Conservation (phyloP, 1,140 invertebrate species). For the Pseudomyrmex dendroicus region DNA sequence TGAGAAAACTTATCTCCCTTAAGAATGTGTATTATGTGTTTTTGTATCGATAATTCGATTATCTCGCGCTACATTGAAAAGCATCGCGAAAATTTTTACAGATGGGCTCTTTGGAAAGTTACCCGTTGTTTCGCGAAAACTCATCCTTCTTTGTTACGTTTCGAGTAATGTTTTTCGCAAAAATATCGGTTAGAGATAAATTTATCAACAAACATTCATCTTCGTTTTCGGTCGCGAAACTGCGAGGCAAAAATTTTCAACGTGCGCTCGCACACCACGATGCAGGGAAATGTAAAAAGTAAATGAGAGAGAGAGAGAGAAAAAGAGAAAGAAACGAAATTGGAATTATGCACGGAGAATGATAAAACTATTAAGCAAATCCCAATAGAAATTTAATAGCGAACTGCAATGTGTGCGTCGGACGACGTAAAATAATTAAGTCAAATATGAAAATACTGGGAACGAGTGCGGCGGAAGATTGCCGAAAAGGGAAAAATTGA, state of each 20-base stretch:
- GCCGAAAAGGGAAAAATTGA: slow-evolving; percentile 76
- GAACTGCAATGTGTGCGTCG: slow-evolving; percentile 14
- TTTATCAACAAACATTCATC: slow-evolving; percentile 50
- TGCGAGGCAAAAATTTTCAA: slow-evolving; percentile 28
- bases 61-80: neutral
- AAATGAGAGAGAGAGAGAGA: slow-evolving; percentile 33
- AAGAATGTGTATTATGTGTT: too few relatives aligned
- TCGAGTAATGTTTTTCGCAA: slow-evolving; percentile 24
- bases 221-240: slow-evolving; percentile 41
- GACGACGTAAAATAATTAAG: slow-evolving; percentile 46
- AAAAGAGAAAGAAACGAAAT: slow-evolving; percentile 1
- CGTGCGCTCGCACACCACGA: neutral
- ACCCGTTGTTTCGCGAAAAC: slow-evolving; percentile 32
- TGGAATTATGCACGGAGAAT: slow-evolving; percentile 34
- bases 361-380: slow-evolving; percentile 59
- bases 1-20: too few relatives aligned
- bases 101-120: slow-evolving; percentile 21
- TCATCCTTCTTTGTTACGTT: slow-evolving; percentile 38
- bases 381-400: slow-evolving; percentile 57
- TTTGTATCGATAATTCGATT: slow-evolving; percentile 23
- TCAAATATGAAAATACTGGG: slow-evolving; percentile 57
- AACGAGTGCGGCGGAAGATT: slow-evolving; percentile 51
- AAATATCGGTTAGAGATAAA: slow-evolving; percentile 53
- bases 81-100: slow-evolving; percentile 29
- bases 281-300: slow-evolving; percentile 10